Evolutionary conservation across 2,888 invertebrate genomes (phyloP).

Genomic region (Acleris cristana): DNA sequence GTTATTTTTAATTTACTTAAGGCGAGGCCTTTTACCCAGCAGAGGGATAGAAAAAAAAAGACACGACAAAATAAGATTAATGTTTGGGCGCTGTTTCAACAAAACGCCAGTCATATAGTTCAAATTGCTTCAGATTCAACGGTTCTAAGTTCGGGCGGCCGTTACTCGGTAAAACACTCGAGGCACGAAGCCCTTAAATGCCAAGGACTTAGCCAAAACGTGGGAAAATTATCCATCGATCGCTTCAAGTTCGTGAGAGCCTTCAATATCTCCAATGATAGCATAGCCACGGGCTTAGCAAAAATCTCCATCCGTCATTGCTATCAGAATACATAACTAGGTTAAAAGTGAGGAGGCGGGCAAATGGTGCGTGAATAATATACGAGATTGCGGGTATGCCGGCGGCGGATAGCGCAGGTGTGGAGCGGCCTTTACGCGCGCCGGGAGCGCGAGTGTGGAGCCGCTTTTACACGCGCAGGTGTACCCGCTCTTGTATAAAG

Average conservation of each 20-base stretch:
- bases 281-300: slow-evolving; percentile 8
- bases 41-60: too few species aligned
- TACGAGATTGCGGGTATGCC: slow-evolving; percentile 25
- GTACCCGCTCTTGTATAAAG: slow-evolving; percentile 24
- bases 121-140: too few species aligned
- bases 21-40: too few species aligned
- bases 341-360: slow-evolving; percentile 33
- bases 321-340: slow-evolving; percentile 35
- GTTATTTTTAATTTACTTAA: neutral
- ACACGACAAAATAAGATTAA: too few species aligned
- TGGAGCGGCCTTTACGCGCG: slow-evolving; percentile 3
- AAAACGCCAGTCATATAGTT: neutral
- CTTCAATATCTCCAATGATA: slow-evolving; percentile 4
- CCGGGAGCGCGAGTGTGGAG: neutral
- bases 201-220: slow-evolving; percentile 10
- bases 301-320: slow-evolving; percentile 20
- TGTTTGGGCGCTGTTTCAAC: too few species aligned
- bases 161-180: neutral
- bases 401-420: slow-evolving; percentile 24
- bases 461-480: slow-evolving; percentile 8
- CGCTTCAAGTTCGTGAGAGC: slow-evolving; percentile 3
- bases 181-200: slow-evolving; percentile 10
- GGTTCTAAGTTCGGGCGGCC: neutral
- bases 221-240: slow-evolving; percentile 20
- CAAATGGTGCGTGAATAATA: slow-evolving; percentile 39